These are phyloP conservation scores for Mobula hypostoma DNA, from an alignment of 2,113 vertebrate genomes.

Conservation along the genomic window DNA sequence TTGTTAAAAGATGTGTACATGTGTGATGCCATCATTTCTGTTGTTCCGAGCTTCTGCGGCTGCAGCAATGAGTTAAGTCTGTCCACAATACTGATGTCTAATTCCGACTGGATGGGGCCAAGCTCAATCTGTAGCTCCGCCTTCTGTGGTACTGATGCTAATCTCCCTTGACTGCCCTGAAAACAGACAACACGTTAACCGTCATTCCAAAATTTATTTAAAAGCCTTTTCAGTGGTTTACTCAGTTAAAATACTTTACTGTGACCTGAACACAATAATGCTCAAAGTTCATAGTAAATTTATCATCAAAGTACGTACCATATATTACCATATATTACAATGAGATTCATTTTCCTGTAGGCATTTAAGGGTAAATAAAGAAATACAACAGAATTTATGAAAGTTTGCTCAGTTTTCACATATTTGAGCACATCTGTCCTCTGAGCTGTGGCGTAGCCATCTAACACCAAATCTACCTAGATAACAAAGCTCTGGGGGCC, in stretches of 20 bases:
- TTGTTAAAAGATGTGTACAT: constrained; percentile 95
- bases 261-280: background rate
- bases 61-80: constrained; percentile 92
- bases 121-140: constrained; percentile 85
- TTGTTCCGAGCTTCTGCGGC: constrained; percentile 80
- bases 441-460: background rate
- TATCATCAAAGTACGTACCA: too few relatives aligned
- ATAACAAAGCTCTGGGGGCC: background rate
- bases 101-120: constrained; percentile 69
- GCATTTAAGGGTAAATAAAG: too few relatives aligned
- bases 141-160: constrained; percentile 81
- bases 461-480: background rate
- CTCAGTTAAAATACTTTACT: background rate
- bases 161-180: constrained; percentile 82
- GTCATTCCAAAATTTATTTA: background rate
- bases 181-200: constrained; percentile 38
- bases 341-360: too few relatives aligned
- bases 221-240: background rate
- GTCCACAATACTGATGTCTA: constrained; percentile 96
- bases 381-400: too few relatives aligned
- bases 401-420: background rate
- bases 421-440: background rate
- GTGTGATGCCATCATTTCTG: constrained; percentile 92
- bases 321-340: too few relatives aligned
- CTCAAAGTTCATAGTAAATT: too few relatives aligned